Base-by-base conservation (phyloP, 1,140 invertebrate species). In the Drosophila teissieri region DNA sequence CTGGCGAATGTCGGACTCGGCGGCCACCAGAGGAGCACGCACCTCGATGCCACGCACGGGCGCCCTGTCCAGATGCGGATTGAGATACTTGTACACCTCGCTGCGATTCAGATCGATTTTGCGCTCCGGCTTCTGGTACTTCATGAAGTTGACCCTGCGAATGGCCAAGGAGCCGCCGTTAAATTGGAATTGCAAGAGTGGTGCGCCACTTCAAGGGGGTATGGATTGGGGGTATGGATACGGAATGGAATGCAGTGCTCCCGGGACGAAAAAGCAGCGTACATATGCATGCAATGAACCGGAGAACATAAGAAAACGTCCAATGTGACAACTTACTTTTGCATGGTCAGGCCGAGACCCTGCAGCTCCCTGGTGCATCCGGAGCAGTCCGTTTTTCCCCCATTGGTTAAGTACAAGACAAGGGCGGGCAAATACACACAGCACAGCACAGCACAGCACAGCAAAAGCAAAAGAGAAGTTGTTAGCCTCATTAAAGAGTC, bases 131-230 rank as follows among this genome's bases (percentile, higher is more conserved):
- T 96, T 96, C 86, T 96, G 94, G 93, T 95, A 96, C 92, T 96
- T 96, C 93, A 96, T 94, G 82, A 96, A 96, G 93, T 96, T 96
- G 34, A 96, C 95, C 91, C 96, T 96, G 92, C 53, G 27, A 62
- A 39, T 42, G 55, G 56, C 40, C 15, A 57, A 51, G 48, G 46
- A 31, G 24, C 42, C 64, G 37, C 53, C 39, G 46, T 74, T 80
- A 73, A 80, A 56, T 67, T 65, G 62, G 56, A 39, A 49, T 56
- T 63, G 42, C 46, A n/a, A 61, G 17, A 61, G 17, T 45, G 42
- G n/a, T 44, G 10, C 4, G 24, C 45, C 27, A 49, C 31, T 31
- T 8, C 7, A 31, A 8, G 8, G 31, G 31, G 31, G 27, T 22
- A 3, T 6, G 27, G 27, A 24, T 31, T 52, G 61, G 36, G 61